phyloP scores from a whole-genome alignment of 2,797 vertebrate species.

The Acanthurus leucopareius region DNA sequence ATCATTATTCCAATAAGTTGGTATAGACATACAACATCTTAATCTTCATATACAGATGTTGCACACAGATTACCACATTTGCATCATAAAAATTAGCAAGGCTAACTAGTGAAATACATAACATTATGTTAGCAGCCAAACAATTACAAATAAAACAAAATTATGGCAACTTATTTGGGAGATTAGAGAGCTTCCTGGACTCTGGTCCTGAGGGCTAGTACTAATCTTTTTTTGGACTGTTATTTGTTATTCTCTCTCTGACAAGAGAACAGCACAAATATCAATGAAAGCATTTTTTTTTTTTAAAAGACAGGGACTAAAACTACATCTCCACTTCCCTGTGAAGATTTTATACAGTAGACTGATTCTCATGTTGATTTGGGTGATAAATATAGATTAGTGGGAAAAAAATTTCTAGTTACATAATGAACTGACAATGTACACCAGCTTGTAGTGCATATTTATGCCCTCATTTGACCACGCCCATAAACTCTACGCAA shows the following conservation, averaged over 20 bases:
- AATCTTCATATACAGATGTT: no score
- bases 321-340: neutral
- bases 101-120: neutral
- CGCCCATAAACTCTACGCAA: conserved; percentile 4
- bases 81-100: neutral
- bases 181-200: neutral
- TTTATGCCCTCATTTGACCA: conserved; percentile 22
- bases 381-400: neutral
- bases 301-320: neutral
- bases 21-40: no score
- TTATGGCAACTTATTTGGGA: neutral
- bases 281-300: neutral
- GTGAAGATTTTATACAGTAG: neutral
- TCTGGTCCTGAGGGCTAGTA: neutral
- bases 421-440: conserved; percentile 4
- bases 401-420: neutral
- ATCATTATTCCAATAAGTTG: neutral
- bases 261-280: neutral
- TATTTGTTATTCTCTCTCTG: neutral
- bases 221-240: neutral
- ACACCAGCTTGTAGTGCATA: neutral
- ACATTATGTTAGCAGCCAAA: neutral
- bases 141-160: neutral
- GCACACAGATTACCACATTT: no score
- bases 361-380: neutral